Evolutionary conservation across 2,888 invertebrate species (phyloP).

Genomic region (Troides aeacus): DNA sequence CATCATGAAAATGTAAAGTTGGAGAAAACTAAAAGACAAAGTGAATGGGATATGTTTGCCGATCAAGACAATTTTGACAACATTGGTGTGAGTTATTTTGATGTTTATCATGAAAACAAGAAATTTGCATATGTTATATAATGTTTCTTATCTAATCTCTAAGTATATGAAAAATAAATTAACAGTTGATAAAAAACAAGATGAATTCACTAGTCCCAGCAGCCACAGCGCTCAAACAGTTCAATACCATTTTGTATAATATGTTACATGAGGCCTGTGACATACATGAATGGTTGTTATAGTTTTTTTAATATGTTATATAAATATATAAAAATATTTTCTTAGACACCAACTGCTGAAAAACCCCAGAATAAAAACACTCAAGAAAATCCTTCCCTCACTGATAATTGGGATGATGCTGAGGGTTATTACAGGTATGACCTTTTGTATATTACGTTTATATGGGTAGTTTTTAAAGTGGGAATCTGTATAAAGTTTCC

Average conservation of each 20-base stretch:
- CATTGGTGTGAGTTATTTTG: slow-evolving; percentile 53
- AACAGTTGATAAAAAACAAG: too few relatives aligned
- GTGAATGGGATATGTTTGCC: slow-evolving; percentile 95
- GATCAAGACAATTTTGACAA: slow-evolving; percentile 90
- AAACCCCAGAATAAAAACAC: slow-evolving; percentile 50
- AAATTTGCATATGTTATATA: too few relatives aligned
- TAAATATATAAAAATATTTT: background rate
- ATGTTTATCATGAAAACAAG: background rate
- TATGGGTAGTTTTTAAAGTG: too few relatives aligned
- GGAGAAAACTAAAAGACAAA: slow-evolving; percentile 72
- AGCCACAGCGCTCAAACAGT: too few relatives aligned
- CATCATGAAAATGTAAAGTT: slow-evolving; percentile 45
- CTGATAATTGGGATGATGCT: slow-evolving; percentile 99
- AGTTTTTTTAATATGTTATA: background rate
- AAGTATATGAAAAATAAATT: too few relatives aligned
- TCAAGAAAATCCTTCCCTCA: slow-evolving; percentile 86
- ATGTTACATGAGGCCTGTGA: background rate
- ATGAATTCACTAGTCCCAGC: too few relatives aligned
- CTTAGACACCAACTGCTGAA: slow-evolving; percentile 59
- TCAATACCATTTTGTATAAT: too few relatives aligned
- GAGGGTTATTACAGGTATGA: slow-evolving; percentile 97
- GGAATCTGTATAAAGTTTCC: too few relatives aligned
- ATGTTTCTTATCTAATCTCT: too few relatives aligned
- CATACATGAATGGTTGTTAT: background rate
- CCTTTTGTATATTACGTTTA: background rate